Percentiles rank a stretch among this genome's conserved stretches.
These are phyloP conservation scores for Cuniculus paca DNA, from an alignment of 2,797 vertebrate genomes.

Conservation along the genomic window DNA sequence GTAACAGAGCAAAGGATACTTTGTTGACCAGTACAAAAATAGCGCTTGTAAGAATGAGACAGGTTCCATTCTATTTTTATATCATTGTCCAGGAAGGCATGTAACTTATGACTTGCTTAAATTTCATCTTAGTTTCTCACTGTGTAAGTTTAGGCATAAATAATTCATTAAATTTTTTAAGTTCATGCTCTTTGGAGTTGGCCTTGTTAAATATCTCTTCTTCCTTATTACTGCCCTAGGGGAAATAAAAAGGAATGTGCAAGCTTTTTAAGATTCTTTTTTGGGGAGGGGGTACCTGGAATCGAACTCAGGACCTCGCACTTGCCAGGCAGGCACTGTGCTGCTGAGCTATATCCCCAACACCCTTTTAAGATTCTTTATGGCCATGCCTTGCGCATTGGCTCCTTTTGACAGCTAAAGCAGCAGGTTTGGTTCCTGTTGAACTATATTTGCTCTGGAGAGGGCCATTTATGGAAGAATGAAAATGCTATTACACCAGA, in stretches of 20 bases:
- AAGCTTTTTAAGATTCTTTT: conserved; percentile 31
- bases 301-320: too few species aligned
- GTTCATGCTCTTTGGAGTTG: conserved; percentile 54
- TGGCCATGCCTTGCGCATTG: conserved; percentile 72
- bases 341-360: too few species aligned
- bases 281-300: too few species aligned
- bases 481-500: conserved; percentile 81
- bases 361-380: conserved; percentile 47
- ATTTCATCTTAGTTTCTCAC: conserved; percentile 41
- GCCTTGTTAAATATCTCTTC: conserved; percentile 45
- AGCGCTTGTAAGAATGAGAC: conserved; percentile 17
- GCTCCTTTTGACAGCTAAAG: conserved; percentile 75
- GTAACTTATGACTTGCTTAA: conserved; percentile 41
- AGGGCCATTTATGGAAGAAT: conserved; percentile 91
- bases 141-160: conserved; percentile 48
- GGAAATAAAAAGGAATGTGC: conserved; percentile 36
- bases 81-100: neutral
- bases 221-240: conserved; percentile 50
- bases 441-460: conserved; percentile 79
- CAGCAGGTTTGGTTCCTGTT: conserved; percentile 87
- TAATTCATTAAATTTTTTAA: conserved; percentile 48
- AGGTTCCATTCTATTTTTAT: conserved; percentile 43
- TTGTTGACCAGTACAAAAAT: conserved; percentile 47
- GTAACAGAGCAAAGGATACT: conserved; percentile 47
- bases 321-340: too few species aligned